These are phyloP conservation scores for Calameuta pallipes DNA, from an alignment of 2,888 invertebrate species.

Conservation along the genomic window DNA sequence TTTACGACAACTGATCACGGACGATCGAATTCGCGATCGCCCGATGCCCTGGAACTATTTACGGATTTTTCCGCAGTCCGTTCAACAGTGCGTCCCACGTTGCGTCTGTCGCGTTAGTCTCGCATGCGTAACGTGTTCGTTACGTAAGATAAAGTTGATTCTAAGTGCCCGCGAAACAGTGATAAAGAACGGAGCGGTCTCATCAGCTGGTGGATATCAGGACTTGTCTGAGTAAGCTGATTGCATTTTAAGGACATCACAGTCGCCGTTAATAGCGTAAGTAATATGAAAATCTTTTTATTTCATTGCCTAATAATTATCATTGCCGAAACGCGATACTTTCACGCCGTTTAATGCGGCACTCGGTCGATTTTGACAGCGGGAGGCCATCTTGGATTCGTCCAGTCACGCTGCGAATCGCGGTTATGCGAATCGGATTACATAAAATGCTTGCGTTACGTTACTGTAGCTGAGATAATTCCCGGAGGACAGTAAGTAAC, in stretches of 20 bases:
- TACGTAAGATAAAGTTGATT: background rate
- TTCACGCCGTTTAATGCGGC: background rate
- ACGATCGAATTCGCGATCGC: slow-evolving; percentile 39
- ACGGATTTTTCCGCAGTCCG: background rate
- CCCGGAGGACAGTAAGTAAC: background rate
- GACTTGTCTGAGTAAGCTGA: slow-evolving; percentile 8
- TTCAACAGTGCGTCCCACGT: background rate
- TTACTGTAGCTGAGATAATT: background rate
- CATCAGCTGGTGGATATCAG: slow-evolving; percentile 40
- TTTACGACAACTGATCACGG: slow-evolving; percentile 62
- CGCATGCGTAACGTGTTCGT: slow-evolving; percentile 5
- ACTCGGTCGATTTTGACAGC: slow-evolving; percentile 29
- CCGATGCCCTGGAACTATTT: slow-evolving; percentile 20
- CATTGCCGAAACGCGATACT: background rate
- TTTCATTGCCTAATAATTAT: background rate
- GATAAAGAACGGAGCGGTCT: slow-evolving; percentile 1
- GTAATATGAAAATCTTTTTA: slow-evolving; percentile 21
- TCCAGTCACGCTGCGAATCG: slow-evolving; percentile 32
- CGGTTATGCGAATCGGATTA: slow-evolving; percentile 38
- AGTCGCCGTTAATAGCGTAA: slow-evolving; percentile 34
- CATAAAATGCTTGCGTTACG: slow-evolving; percentile 31
- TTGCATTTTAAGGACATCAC: slow-evolving; percentile 22
- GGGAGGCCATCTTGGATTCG: slow-evolving; percentile 48
- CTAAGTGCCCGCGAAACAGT: background rate
- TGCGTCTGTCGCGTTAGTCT: slow-evolving; percentile 7